A percentile compares a stretch with the other conserved stretches of the same genome.
Evolutionary conservation across 2,113 vertebrate species (phyloP).

Genomic region (human): DNA sequence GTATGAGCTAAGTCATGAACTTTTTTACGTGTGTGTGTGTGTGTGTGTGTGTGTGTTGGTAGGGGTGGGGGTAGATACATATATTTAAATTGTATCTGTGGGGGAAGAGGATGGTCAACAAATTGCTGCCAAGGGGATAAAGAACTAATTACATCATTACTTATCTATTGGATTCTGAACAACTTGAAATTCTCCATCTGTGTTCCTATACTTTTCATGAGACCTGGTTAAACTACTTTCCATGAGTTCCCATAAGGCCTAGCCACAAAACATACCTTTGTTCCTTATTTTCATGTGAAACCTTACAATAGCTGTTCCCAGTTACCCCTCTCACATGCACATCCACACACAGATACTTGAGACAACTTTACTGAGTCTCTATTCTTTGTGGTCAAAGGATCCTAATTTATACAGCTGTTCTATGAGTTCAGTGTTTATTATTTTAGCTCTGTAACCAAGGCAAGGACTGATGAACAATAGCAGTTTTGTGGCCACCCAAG

Average conservation of each 20-base stretch:
- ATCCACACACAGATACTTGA: not conserved
- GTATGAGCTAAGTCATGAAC: not conserved
- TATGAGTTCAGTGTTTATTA: not conserved
- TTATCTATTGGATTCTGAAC: not conserved
- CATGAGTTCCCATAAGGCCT: not conserved
- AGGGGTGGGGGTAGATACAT: not conserved
- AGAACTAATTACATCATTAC: not conserved
- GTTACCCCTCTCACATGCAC: not conserved
- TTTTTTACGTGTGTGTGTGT: not conserved
- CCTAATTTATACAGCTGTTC: not conserved
- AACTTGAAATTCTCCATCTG: not conserved
- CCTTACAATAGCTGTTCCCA: not conserved
- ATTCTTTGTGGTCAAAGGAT: not conserved
- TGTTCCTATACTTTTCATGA: not conserved
- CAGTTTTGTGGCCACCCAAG: not conserved
- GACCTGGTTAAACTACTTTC: not conserved
- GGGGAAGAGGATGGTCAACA: not conserved
- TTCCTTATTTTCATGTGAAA: not conserved
- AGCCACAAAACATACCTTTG: not conserved
- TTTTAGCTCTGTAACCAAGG: not conserved
- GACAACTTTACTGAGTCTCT: not conserved
- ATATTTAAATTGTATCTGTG: not conserved
- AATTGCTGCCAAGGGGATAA: not conserved
- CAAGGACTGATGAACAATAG: not conserved
- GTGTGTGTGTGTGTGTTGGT: not conserved